phyloP scores from a whole-genome alignment of 1,140 invertebrate genomes.

The Gonioctena quinquepunctata region DNA sequence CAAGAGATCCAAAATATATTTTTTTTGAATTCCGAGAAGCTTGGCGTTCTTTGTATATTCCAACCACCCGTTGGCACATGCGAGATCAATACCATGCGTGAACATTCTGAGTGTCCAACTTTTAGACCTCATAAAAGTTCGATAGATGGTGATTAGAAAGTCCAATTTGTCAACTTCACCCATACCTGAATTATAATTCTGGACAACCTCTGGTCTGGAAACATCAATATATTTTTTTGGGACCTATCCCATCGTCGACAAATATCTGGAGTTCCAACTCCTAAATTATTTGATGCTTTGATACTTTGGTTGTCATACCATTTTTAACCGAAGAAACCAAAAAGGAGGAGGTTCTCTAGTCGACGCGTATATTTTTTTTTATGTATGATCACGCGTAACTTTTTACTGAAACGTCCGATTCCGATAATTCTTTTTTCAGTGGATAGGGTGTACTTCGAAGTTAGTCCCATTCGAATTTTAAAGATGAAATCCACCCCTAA shows the following conservation, averaged over 20 bases:
- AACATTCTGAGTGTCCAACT: constrained; percentile 49
- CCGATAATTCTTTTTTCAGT: too few relatives aligned
- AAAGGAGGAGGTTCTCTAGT: too few relatives aligned
- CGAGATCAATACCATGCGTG: constrained; percentile 45
- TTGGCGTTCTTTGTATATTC: constrained; percentile 36
- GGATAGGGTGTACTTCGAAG: too few relatives aligned
- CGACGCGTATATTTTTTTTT: too few relatives aligned
- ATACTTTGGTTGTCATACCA: constrained; percentile 29
- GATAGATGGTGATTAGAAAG: constrained; percentile 35
- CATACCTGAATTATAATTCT: constrained; percentile 49
- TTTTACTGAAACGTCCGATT: too few relatives aligned
- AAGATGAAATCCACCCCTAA: too few relatives aligned
- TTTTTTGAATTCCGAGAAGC: constrained; percentile 17
- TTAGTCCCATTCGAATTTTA: too few relatives aligned
- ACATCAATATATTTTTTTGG: constrained; percentile 41
- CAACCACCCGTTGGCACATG: constrained; percentile 41
- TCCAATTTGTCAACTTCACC: constrained; percentile 53
- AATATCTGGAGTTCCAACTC: constrained; percentile 9
- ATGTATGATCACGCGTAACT: too few relatives aligned
- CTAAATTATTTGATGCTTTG: constrained; percentile 53
- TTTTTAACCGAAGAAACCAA: too few relatives aligned
- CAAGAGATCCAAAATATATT: constrained; percentile 21
- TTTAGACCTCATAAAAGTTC: constrained; percentile 43
- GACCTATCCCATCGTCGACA: constrained; percentile 17
- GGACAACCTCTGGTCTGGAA: constrained; percentile 48